Percentiles rank a stretch among this genome's conserved stretches.
Conservation (phyloP, 2,113 vertebrate species). For the Hemibagrus wyckioides region DNA sequence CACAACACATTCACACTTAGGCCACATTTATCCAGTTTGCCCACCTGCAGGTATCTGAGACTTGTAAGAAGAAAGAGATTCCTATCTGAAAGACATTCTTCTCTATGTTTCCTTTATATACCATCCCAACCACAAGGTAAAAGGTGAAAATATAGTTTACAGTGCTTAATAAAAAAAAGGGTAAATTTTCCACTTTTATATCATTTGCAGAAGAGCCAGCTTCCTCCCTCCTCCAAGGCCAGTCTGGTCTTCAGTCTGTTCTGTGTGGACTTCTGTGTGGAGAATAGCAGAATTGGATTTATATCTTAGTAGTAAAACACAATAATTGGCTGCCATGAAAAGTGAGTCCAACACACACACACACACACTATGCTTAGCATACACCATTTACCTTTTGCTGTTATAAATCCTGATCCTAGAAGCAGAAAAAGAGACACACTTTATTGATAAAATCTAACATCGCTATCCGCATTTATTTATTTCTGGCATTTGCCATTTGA, state of each 20-base stretch:
- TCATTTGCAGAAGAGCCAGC: neutral
- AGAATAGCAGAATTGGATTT: too few relatives aligned
- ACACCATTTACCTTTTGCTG: neutral
- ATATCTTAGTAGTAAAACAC: conserved; percentile 8
- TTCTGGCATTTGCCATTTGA: too few relatives aligned
- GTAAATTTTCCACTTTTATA: neutral
- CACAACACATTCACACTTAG: too few relatives aligned
- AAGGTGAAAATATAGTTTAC: too few relatives aligned
- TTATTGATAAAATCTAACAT: neutral
- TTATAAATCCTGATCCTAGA: neutral
- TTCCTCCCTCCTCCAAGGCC: neutral
- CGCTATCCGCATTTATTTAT: neutral
- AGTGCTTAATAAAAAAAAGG: too few relatives aligned
- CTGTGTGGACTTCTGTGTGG: neutral
- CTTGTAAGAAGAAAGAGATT: neutral
- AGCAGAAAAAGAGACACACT: neutral
- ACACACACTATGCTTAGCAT: neutral
- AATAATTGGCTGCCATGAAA: neutral
- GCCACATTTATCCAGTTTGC: neutral
- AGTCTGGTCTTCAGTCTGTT: neutral
- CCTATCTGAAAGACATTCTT: too few relatives aligned
- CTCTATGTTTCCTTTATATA: neutral
- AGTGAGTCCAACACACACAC: neutral
- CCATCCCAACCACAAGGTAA: neutral
- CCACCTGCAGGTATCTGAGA: neutral